A percentile compares a stretch with the other conserved stretches of the same genome.
Conservation (phyloP, 2,888 invertebrate species). For the Dynastes hyllus region DNA sequence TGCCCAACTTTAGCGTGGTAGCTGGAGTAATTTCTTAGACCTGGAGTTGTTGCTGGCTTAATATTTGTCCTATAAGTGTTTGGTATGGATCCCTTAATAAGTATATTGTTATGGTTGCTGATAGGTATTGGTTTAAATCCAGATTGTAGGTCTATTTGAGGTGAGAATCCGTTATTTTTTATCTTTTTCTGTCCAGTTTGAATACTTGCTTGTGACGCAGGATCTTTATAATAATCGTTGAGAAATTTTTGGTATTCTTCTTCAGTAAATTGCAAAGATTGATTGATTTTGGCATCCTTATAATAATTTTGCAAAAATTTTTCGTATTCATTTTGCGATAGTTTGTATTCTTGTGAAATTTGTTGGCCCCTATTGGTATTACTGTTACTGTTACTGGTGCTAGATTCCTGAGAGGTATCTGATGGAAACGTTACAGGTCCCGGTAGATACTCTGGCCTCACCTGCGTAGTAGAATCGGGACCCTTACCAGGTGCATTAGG, state of each 20-base stretch:
- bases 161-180: background rate
- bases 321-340: constrained; percentile 43
- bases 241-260: constrained; percentile 50
- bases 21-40: constrained; percentile 71
- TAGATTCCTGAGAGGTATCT: constrained; percentile 3
- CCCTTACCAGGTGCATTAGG: background rate
- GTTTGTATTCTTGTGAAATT: background rate
- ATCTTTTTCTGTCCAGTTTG: background rate
- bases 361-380: background rate
- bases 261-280: constrained; percentile 42
- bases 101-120: background rate
- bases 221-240: constrained; percentile 42
- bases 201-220: background rate
- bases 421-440: constrained; percentile 31
- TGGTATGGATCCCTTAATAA: constrained; percentile 42
- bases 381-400: background rate
- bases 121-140: constrained; percentile 31
- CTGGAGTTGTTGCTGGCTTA: constrained; percentile 71
- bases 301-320: constrained; percentile 50
- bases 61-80: constrained; percentile 61
- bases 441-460: constrained; percentile 10
- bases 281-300: constrained; percentile 32
- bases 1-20: constrained; percentile 7
- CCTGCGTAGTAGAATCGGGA: background rate
- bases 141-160: constrained; percentile 7